Percentiles rank a stretch among this genome's conserved stretches.
Evolutionary conservation across 1,140 invertebrate genomes (phyloP).

Genomic region (Pogonomyrmex californicus): DNA sequence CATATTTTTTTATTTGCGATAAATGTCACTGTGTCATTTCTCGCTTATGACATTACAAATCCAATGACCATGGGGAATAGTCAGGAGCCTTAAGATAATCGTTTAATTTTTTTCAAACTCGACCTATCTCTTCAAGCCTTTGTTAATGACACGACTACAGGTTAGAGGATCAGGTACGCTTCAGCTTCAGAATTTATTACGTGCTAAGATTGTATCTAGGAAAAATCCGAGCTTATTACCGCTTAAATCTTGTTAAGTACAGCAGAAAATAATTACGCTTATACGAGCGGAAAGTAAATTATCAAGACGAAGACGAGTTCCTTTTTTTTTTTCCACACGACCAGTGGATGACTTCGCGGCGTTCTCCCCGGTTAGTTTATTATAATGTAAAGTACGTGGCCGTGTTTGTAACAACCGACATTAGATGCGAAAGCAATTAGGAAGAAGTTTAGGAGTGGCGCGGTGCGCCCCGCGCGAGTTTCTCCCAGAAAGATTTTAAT

Average conservation of each 20-base stretch:
- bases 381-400: slow-evolving; percentile 41
- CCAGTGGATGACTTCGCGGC: not conserved
- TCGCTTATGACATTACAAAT: too few species aligned
- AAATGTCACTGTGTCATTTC: too few species aligned
- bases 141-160: not conserved
- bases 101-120: slow-evolving; percentile 5
- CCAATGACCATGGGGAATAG: too few species aligned
- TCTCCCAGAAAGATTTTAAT: slow-evolving; percentile 65
- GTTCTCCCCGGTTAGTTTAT: slow-evolving; percentile 14
- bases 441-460: slow-evolving; percentile 45
- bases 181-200: slow-evolving; percentile 9
- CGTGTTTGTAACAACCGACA: slow-evolving; percentile 30
- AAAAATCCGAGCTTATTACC: not conserved
- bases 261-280: slow-evolving; percentile 6
- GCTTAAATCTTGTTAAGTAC: slow-evolving; percentile 6
- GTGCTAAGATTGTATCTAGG: not conserved
- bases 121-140: not conserved
- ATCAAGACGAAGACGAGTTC: not conserved
- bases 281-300: not conserved
- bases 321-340: not conserved
- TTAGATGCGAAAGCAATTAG: slow-evolving; percentile 64
- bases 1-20: too few species aligned
- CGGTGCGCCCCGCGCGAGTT: not conserved
- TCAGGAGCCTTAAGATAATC: not conserved
- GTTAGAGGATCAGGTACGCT: not conserved